Conservation (phyloP, 23 tunicate genomes). For the Styela plicata region DNA sequence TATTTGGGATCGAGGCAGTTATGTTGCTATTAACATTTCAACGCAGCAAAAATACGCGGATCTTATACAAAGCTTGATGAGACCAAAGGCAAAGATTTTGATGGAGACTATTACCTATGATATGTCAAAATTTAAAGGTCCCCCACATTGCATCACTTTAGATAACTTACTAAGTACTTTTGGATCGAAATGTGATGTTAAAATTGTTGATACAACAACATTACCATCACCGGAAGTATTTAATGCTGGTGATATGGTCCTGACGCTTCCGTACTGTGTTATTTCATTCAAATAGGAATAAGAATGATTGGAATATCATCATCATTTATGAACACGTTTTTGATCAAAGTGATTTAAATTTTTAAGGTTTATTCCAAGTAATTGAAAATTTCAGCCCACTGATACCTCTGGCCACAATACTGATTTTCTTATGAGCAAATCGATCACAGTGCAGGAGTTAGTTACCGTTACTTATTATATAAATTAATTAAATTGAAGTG, state of each 20-base stretch:
- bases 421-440: too few species aligned
- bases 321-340: too few species aligned
- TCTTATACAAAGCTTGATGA: constrained; percentile 24
- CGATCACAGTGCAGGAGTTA: too few species aligned
- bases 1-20: constrained; percentile 65
- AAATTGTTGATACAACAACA: background rate
- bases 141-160: constrained; percentile 31
- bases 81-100: constrained; percentile 27
- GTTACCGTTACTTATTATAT: too few species aligned
- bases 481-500: too few species aligned
- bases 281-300: background rate
- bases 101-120: constrained; percentile 28
- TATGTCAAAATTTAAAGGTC: constrained; percentile 31
- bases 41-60: constrained; percentile 34
- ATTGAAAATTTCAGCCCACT: too few species aligned
- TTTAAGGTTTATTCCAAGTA: too few species aligned
- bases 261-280: background rate
- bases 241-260: background rate
- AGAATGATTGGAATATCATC: too few species aligned
- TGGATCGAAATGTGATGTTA: background rate
- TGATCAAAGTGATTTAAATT: too few species aligned
- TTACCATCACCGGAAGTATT: background rate
- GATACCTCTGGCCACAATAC: too few species aligned
- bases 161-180: background rate
- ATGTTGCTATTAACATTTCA: constrained; percentile 43